Evolutionary conservation across 2,888 invertebrate species (phyloP).

Genomic region (Parascotia fuliginaria): DNA sequence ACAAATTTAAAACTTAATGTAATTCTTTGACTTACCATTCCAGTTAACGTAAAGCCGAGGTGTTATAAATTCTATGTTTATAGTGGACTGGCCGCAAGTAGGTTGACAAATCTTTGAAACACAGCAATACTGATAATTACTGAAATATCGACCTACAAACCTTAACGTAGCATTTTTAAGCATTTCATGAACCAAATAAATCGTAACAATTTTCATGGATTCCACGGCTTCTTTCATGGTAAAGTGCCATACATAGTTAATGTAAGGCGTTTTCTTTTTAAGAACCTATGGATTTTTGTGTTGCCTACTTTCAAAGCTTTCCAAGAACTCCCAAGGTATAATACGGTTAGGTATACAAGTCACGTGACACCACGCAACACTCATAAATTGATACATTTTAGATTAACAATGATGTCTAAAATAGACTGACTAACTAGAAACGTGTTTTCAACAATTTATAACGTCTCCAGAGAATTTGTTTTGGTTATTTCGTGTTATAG

Average conservation of each 20-base stretch:
- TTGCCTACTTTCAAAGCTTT: background rate
- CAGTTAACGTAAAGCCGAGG: conserved; percentile 1
- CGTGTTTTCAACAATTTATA: background rate
- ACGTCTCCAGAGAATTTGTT: background rate
- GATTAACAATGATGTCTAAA: background rate
- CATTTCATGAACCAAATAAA: conserved; percentile 26
- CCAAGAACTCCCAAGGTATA: background rate
- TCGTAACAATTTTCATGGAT: conserved; percentile 26
- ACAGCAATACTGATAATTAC: conserved; percentile 16
- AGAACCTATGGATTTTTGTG: background rate
- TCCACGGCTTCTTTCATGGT: background rate
- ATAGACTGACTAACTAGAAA: background rate
- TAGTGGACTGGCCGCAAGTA: conserved; percentile 8
- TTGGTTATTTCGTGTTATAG: too few species aligned
- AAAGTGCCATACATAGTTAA: conserved; percentile 19
- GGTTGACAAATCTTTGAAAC: conserved; percentile 16
- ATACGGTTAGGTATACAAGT: background rate
- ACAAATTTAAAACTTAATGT: conserved; percentile 2
- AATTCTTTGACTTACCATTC: background rate
- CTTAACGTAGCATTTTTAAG: conserved; percentile 19
- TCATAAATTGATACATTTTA: background rate
- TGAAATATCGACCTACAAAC: conserved; percentile 16
- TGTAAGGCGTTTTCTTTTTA: conserved; percentile 21
- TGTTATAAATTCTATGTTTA: conserved; percentile 19
- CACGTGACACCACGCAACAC: background rate